These are phyloP conservation scores for Embiotoca jacksoni DNA, from an alignment of 2,113 vertebrate species.

Conservation along the genomic window DNA sequence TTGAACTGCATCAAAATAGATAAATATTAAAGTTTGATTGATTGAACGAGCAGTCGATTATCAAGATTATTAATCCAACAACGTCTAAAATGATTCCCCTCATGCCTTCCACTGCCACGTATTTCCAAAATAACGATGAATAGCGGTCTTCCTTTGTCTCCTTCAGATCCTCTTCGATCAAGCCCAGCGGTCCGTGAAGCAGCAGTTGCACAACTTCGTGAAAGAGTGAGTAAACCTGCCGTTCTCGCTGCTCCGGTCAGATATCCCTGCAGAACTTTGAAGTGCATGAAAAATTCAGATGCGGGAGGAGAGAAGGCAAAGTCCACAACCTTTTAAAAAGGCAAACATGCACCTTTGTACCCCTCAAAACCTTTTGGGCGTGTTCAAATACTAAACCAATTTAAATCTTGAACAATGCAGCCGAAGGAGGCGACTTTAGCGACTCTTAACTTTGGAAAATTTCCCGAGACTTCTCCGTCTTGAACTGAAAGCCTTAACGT, in stretches of 20 bases:
- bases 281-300: constrained; percentile 44
- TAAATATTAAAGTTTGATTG: too few species aligned
- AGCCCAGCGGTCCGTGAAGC: constrained; percentile 95
- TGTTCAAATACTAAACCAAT: constrained; percentile 63
- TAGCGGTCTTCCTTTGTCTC: constrained; percentile 12
- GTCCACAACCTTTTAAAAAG: constrained; percentile 11
- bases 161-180: constrained; percentile 97
- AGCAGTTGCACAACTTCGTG: constrained; percentile 96
- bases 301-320: too few species aligned
- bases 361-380: constrained; percentile 41
- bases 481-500: neutral
- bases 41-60: too few species aligned
- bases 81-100: neutral
- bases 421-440: neutral
- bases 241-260: neutral
- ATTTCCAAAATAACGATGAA: neutral
- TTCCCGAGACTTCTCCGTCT: neutral
- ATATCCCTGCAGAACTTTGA: neutral
- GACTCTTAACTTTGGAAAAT: neutral
- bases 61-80: too few species aligned
- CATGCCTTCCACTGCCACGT: neutral
- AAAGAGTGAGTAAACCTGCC: constrained; percentile 91
- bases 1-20: too few species aligned
- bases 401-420: neutral
- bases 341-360: neutral